Percentiles rank a stretch among this genome's conserved stretches.
These are phyloP conservation scores for Mechanitis messenoides DNA, from an alignment of 2,888 invertebrate genomes.

Conservation along the genomic window DNA sequence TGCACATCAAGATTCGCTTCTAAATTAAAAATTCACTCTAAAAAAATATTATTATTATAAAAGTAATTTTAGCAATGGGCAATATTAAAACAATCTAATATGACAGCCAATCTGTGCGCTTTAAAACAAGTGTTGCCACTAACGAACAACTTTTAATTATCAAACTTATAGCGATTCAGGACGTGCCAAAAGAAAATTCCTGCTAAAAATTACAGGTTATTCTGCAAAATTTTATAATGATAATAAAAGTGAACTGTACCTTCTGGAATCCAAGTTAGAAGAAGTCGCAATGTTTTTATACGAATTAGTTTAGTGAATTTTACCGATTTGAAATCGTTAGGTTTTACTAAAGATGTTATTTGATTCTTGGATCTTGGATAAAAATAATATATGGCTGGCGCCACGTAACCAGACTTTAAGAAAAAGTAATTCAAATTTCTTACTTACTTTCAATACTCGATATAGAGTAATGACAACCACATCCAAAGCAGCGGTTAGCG, in stretches of 20 bases:
- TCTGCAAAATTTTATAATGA: neutral
- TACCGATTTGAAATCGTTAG: neutral
- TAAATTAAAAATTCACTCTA: too few relatives aligned
- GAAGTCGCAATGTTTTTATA: neutral
- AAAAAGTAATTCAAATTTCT: conserved; percentile 16
- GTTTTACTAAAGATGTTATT: neutral
- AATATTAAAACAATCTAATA: neutral
- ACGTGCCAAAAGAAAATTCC: neutral
- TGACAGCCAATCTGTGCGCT: conserved; percentile 37
- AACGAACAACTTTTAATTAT: conserved; percentile 62
- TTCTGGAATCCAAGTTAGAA: neutral
- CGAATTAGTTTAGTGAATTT: neutral
- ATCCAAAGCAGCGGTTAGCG: conserved; percentile 35
- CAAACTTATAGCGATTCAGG: conserved; percentile 43
- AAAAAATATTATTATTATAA: too few relatives aligned
- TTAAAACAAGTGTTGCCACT: conserved; percentile 39
- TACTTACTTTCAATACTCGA: conserved; percentile 58
- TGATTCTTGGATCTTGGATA: neutral
- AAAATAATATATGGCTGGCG: too few relatives aligned
- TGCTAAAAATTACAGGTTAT: neutral
- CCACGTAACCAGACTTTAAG: neutral
- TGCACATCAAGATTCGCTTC: too few relatives aligned
- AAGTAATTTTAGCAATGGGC: neutral
- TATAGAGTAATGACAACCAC: conserved; percentile 53
- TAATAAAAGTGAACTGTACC: conserved; percentile 4